These are phyloP conservation scores for Yponomeuta cagnagella DNA, from an alignment of 2,888 invertebrate genomes.

Conservation along the genomic window DNA sequence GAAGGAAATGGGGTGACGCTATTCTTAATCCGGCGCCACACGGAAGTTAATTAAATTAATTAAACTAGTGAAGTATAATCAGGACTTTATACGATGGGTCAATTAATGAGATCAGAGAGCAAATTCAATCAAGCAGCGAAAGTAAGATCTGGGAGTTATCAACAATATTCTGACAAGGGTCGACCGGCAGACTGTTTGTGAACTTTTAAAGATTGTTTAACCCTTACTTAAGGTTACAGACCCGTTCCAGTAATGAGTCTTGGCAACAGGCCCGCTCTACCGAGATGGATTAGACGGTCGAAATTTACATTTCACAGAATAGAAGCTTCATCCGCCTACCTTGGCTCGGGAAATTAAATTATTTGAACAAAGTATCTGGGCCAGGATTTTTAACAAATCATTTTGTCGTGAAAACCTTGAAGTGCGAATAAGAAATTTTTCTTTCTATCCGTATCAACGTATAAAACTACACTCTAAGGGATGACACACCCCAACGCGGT, in stretches of 20 bases:
- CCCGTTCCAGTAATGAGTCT: conserved; percentile 14
- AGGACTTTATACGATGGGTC: not conserved
- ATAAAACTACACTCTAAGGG: no score
- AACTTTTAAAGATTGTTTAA: conserved; percentile 40
- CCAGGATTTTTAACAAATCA: no score
- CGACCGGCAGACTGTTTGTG: conserved; percentile 31
- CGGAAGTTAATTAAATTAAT: not conserved
- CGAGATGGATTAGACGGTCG: not conserved
- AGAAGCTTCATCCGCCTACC: not conserved
- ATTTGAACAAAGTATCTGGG: not conserved
- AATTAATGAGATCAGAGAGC: conserved; percentile 7
- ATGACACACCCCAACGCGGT: no score
- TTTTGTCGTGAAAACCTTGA: no score
- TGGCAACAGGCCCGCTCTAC: conserved; percentile 2
- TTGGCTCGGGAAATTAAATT: not conserved
- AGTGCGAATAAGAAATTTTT: no score
- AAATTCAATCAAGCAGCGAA: conserved; percentile 7
- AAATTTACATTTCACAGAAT: not conserved
- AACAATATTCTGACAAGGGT: conserved; percentile 49
- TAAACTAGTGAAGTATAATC: not conserved
- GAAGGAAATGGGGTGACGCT: no score
- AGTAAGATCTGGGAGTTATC: conserved; percentile 7
- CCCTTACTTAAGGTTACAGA: conserved; percentile 16
- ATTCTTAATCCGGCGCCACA: no score
- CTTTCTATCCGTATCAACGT: no score